Evolutionary conservation across 2,797 vertebrate genomes (phyloP).

Genomic region (Coregonus ussuriensis): DNA sequence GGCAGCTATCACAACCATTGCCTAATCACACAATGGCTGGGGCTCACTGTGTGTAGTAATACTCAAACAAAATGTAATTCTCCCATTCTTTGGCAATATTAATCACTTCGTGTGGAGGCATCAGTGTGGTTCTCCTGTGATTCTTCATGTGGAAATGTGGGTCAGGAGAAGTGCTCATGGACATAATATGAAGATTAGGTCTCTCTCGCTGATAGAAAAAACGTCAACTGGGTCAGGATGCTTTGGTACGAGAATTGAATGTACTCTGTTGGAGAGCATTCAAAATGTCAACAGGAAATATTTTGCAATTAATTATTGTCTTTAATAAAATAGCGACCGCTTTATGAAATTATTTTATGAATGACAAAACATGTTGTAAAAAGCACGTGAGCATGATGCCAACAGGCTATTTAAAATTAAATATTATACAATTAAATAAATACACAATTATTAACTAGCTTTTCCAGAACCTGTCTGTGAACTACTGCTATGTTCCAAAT

Average conservation of each 20-base stretch:
- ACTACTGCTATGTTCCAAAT: too few relatives aligned
- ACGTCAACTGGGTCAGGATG: conserved; percentile 52
- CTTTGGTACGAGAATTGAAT: conserved; percentile 51
- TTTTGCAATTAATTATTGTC: neutral
- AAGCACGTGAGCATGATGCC: neutral
- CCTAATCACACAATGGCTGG: conserved; percentile 5
- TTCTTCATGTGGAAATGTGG: conserved; percentile 35
- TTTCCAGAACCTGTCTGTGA: too few relatives aligned
- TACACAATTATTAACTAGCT: neutral
- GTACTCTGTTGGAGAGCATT: conserved; percentile 24
- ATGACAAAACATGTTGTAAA: neutral
- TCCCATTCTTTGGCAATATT: conserved; percentile 13
- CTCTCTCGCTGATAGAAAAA: conserved; percentile 50
- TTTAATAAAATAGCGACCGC: neutral
- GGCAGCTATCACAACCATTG: neutral
- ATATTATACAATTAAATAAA: neutral
- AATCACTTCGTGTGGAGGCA: conserved; percentile 7
- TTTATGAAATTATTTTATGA: neutral
- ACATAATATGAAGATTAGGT: conserved; percentile 36
- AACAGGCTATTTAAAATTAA: too few relatives aligned
- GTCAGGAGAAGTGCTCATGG: conserved; percentile 45
- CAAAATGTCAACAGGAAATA: conserved; percentile 17
- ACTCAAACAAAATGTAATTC: neutral
- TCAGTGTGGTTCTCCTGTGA: conserved; percentile 16
- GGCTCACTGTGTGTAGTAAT: neutral